These are phyloP conservation scores for Eudyptes chrysolophus DNA, from an alignment of 2,113 vertebrate genomes.

Conservation along the genomic window DNA sequence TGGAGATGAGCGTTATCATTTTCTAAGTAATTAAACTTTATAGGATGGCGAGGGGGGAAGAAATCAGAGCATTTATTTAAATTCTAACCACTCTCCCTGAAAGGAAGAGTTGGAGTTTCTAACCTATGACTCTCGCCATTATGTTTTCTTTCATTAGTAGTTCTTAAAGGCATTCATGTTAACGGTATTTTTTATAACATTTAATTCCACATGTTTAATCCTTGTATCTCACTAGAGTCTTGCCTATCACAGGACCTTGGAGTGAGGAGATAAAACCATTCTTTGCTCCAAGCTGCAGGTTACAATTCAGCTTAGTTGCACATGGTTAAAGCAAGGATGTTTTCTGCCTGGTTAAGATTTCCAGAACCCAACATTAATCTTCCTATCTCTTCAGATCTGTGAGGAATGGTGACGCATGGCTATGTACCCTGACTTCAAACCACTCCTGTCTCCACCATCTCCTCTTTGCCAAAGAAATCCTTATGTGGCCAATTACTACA, in stretches of 20 bases:
- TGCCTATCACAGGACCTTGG: neutral
- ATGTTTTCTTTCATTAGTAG: neutral
- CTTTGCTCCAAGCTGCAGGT: neutral
- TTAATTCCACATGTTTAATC: neutral
- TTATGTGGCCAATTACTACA: neutral
- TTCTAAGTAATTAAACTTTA: neutral
- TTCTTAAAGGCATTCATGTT: neutral
- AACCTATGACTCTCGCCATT: neutral
- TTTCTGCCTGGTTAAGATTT: conserved; percentile 1
- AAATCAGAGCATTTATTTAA: neutral
- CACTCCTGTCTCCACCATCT: neutral
- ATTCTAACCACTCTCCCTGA: neutral
- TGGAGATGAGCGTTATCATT: neutral
- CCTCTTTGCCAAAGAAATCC: neutral
- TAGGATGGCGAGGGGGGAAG: neutral
- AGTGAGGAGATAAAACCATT: neutral
- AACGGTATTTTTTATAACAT: neutral
- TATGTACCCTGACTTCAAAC: neutral
- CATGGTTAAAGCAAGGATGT: neutral
- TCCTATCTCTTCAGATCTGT: neutral
- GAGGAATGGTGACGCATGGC: neutral
- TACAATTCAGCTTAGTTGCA: neutral
- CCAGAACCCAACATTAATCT: neutral
- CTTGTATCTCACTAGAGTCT: neutral
- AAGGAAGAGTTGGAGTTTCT: neutral